Evolutionary conservation across 2,113 vertebrate genomes (phyloP).

Genomic region (Psilopogon haemacephalus): DNA sequence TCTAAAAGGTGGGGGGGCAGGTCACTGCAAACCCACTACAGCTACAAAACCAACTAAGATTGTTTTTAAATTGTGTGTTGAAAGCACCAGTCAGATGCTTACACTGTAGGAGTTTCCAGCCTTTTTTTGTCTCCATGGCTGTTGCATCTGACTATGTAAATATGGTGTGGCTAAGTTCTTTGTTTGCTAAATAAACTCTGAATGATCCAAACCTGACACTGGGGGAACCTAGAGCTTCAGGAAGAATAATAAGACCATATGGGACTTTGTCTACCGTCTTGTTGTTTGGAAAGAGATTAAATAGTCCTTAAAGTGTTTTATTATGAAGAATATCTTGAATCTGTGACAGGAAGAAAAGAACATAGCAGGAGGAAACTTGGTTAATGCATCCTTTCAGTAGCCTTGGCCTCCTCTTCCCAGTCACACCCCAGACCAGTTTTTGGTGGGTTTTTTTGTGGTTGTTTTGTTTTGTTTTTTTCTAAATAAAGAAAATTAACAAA

Average conservation of each 20-base stretch:
- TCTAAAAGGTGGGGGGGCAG: no score
- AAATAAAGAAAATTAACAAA: background rate
- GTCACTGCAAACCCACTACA: no score
- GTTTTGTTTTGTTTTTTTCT: background rate
- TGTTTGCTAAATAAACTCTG: background rate
- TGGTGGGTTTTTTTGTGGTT: no score
- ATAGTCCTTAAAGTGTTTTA: background rate
- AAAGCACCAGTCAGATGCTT: background rate
- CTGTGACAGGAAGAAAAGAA: background rate
- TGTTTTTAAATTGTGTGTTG: background rate
- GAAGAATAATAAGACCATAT: background rate
- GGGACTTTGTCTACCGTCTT: background rate
- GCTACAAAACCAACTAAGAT: background rate
- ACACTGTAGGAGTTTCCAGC: background rate
- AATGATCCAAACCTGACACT: background rate
- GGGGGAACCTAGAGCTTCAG: background rate
- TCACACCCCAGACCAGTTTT: no score
- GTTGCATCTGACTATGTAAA: background rate
- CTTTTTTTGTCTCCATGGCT: background rate
- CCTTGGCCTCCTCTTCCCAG: accelerated
- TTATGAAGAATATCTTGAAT: background rate
- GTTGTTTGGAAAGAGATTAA: background rate
- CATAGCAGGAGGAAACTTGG: background rate
- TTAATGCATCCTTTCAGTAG: background rate
- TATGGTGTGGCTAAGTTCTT: background rate